phyloP scores from a whole-genome alignment of 2,113 vertebrate genomes.

The Scopus umbretta region DNA sequence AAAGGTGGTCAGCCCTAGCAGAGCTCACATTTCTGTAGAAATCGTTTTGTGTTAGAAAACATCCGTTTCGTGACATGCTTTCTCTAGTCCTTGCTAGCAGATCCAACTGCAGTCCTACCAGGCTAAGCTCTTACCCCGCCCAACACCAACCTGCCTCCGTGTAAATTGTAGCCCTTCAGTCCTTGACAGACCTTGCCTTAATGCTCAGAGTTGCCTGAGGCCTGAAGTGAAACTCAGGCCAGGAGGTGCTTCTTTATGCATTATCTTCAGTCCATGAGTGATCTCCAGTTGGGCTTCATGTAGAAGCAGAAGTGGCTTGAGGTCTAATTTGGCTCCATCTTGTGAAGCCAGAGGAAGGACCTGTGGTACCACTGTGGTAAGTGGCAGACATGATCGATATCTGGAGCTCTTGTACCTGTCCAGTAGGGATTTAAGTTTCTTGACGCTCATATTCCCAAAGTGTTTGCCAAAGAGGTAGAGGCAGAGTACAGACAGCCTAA shows the following conservation, averaged over 20 bases:
- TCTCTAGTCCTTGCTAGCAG: background rate
- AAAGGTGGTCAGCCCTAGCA: background rate
- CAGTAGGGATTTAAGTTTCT: background rate
- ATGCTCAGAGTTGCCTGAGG: background rate
- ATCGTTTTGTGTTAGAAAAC: background rate
- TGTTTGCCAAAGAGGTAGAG: background rate
- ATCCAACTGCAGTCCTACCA: background rate
- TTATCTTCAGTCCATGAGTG: background rate
- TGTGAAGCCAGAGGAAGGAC: background rate
- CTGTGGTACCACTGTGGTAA: background rate
- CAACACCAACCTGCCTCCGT: background rate
- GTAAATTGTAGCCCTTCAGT: background rate
- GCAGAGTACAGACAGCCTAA: background rate
- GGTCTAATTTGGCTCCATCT: background rate
- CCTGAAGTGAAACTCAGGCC: background rate
- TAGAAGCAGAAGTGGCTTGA: background rate
- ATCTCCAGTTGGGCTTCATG: background rate
- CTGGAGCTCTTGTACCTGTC: background rate
- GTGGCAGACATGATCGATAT: background rate
- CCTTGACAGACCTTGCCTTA: background rate
- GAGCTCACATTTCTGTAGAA: background rate
- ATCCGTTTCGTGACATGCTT: background rate
- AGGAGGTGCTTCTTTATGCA: background rate
- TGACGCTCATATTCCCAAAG: background rate
- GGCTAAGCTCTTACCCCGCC: background rate